phyloP scores from a whole-genome alignment of 2,888 invertebrate species.

The Spisula solida region DNA sequence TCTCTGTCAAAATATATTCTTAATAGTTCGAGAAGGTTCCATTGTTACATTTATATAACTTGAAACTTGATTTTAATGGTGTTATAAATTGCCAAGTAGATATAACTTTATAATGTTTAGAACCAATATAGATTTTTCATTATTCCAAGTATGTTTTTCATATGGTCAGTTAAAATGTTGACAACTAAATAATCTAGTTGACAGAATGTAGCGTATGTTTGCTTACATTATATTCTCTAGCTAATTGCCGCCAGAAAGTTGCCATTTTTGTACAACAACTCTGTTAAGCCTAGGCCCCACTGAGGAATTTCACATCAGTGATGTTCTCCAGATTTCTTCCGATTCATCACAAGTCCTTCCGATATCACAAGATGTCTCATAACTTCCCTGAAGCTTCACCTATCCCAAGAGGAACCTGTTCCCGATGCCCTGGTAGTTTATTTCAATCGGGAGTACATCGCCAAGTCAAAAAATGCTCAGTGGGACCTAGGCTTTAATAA shows the following conservation, averaged over 20 bases:
- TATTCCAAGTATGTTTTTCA: not conserved
- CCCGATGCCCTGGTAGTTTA: no score
- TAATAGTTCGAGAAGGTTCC: not conserved
- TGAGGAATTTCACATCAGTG: no score
- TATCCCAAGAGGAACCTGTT: no score
- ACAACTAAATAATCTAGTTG: not conserved
- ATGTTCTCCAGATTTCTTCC: no score
- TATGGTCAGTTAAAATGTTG: not conserved
- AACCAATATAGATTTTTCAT: not conserved
- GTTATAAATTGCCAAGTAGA: not conserved
- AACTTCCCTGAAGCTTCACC: no score
- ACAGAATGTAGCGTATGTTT: not conserved
- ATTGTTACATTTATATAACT: no score
- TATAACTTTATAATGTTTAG: not conserved
- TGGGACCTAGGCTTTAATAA: no score
- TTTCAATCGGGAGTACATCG: no score
- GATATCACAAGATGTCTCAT: no score
- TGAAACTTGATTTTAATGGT: not conserved
- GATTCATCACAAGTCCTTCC: no score
- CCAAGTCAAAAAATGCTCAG: no score
- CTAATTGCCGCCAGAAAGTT: not conserved
- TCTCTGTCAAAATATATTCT: not conserved
- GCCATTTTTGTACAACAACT: not conserved
- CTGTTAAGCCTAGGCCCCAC: no score
- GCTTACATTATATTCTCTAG: not conserved